phyloP scores from a whole-genome alignment of 2,113 vertebrate genomes.

The Hydropotes inermis region DNA sequence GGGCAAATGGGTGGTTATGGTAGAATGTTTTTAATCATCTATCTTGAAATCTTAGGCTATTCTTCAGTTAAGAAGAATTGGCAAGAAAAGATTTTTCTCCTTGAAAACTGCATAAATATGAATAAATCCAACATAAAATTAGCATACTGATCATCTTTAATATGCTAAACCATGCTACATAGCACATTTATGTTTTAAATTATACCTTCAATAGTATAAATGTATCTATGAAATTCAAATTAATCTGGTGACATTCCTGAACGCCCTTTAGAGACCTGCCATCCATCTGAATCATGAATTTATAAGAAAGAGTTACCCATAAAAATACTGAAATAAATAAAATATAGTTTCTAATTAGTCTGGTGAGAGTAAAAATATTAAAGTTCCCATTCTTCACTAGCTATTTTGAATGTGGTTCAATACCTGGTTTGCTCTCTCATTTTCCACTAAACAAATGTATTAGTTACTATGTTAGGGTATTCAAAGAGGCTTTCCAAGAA shows the following conservation, averaged over 20 bases:
- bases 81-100: background rate
- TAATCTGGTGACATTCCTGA: constrained; percentile 17
- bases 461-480: background rate
- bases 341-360: background rate
- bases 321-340: constrained; percentile 10
- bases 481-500: background rate
- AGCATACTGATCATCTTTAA: background rate
- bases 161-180: background rate
- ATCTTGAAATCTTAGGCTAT: background rate
- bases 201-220: background rate
- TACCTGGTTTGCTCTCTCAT: background rate
- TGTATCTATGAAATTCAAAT: background rate
- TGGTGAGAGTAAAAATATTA: background rate
- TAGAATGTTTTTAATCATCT: background rate
- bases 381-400: background rate
- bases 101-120: constrained; percentile 10
- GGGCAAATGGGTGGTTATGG: background rate
- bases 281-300: background rate
- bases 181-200: background rate
- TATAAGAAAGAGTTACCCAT: background rate
- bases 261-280: background rate
- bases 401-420: background rate
- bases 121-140: constrained; percentile 2
- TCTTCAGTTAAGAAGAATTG: background rate
- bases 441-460: background rate